phyloP scores from a whole-genome alignment of 2,797 vertebrate genomes.

The Molossus molossus region DNA sequence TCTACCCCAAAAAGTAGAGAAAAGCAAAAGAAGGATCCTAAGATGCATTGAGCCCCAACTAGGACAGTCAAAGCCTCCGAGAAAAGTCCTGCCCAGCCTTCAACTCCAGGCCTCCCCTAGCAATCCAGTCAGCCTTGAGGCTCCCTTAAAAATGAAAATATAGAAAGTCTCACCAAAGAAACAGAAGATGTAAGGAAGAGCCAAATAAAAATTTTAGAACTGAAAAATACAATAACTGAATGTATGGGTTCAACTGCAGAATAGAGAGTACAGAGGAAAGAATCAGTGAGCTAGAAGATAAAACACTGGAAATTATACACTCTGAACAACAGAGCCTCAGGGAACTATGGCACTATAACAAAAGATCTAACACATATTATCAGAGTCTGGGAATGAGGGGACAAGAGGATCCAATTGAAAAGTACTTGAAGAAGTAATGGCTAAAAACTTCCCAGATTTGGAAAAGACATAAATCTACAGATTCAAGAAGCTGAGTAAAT shows the following conservation, averaged over 20 bases:
- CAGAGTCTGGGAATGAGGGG: neutral
- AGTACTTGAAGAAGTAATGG: neutral
- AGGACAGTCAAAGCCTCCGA: neutral
- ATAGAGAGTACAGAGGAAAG: neutral
- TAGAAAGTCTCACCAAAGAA: neutral
- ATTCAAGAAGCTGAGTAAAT: neutral
- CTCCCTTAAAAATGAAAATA: neutral
- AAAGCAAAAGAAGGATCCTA: neutral
- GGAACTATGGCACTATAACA: neutral
- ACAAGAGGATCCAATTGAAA: neutral
- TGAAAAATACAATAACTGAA: constrained; percentile 4
- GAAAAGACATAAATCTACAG: neutral
- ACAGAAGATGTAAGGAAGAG: neutral
- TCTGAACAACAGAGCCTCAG: neutral
- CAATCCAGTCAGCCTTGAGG: neutral
- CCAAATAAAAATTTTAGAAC: neutral
- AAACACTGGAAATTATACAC: neutral
- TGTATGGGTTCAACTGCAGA: neutral
- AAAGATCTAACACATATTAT: neutral
- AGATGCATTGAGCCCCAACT: neutral
- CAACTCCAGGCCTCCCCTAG: neutral
- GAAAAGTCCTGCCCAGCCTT: neutral
- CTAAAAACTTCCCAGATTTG: neutral
- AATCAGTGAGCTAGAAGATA: neutral
- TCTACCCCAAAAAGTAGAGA: neutral